Evolutionary conservation across 2,888 invertebrate genomes (phyloP), one percentile per base, ranked within the genome.

Genomic region (Hypomecis punctinalis): DNA sequence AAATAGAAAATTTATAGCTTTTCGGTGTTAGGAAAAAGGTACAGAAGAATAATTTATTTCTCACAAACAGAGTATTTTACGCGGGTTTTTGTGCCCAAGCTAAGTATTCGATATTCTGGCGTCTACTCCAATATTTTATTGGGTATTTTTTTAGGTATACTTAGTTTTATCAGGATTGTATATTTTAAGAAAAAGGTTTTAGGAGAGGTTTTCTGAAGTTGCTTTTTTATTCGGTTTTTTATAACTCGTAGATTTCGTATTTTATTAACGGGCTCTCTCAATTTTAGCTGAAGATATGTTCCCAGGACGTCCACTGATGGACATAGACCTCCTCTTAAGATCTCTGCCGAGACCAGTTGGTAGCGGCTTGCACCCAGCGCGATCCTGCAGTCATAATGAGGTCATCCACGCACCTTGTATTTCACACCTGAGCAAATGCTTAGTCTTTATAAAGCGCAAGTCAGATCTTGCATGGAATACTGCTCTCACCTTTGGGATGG

Each of bases 1-100:
- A 74, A 74, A 76, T 76, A 72, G 63, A 66, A 72, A 71, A 77
- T 76, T 69, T 76, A 76, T 75, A 52, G 64, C 67, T 66, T 61
- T 64, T 45, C 9, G 60, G 58, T 65, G 61, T 66, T 47, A 62
- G 61, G 53, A 59, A 60, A 65, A 67, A 63, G 11, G 67, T 43
- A 60, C 43, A 65, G 61, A 55, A 70, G 66, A 68, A 71, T 67
- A 56, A 39, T 56, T 47, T 56, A 60, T 59, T 51, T 53, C 42
- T 58, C 37, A 63, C 47, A 54, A 57, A 51, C 53, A 58, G 7
- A 60, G 45, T 55, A 52, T 61, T 60, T 49, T 45, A 51, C 52
- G 42, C 11, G 37, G 40, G 5, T 65, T 57, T 52, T 60, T 58
- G 40, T 61, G 35, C n/a, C 37, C 9, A 9, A n/a, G 54, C 40